Percentiles rank a stretch among this genome's conserved stretches.
These are phyloP conservation scores for Perca flavescens DNA, from an alignment of 2,113 vertebrate species.

Conservation along the genomic window DNA sequence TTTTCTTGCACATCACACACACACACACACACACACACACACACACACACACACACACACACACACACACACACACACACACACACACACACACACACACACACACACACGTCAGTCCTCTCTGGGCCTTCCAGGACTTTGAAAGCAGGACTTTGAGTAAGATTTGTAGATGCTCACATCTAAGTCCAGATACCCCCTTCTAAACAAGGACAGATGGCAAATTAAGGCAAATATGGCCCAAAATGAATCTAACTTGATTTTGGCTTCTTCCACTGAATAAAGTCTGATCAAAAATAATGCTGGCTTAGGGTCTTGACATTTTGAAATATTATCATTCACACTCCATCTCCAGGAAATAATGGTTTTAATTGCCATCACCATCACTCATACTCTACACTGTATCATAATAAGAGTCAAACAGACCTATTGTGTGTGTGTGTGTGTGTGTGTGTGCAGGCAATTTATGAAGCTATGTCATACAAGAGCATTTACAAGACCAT, in stretches of 20 bases:
- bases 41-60: too few species aligned
- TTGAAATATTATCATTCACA: constrained; percentile 19
- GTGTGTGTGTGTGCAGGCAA: neutral
- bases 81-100: neutral
- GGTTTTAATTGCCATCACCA: constrained; percentile 16
- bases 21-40: too few species aligned
- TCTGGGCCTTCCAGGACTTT: constrained; percentile 59
- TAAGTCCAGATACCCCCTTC: constrained; percentile 47
- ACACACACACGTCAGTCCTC: constrained; percentile 39
- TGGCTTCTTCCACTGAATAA: constrained; percentile 40
- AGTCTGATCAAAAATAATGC: constrained; percentile 34
- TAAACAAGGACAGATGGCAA: constrained; percentile 75
- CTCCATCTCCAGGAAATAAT: constrained; percentile 8
- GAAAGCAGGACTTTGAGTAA: constrained; percentile 71
- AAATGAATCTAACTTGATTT: constrained; percentile 56
- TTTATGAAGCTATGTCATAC: neutral
- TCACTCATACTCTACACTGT: neutral
- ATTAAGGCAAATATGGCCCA: constrained; percentile 63
- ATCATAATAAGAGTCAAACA: neutral
- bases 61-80: too few species aligned
- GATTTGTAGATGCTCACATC: constrained; percentile 72
- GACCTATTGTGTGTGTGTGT: neutral
- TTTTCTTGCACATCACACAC: constrained; percentile 18
- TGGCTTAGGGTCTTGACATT: constrained; percentile 31
- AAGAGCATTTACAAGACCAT: neutral